A percentile compares a stretch with the other conserved stretches of the same genome.
These are phyloP conservation scores for Geotrupes spiniger DNA, from an alignment of 2,888 invertebrate species.

Conservation along the genomic window DNA sequence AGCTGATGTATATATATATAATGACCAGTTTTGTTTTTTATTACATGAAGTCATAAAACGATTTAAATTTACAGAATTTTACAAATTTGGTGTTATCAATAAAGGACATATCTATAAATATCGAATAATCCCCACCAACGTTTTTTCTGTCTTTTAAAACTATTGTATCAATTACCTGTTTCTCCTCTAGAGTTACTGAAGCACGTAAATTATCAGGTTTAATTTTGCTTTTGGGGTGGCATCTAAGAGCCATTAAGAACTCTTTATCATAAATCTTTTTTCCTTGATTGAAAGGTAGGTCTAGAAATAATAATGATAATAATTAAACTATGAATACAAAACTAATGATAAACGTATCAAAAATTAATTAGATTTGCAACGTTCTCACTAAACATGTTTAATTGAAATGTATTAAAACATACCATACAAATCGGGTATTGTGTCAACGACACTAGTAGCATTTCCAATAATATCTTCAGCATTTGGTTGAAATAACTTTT, in stretches of 20 bases:
- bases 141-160: slow-evolving; percentile 33
- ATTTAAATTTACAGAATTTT: too few species aligned
- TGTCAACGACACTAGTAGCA: slow-evolving; percentile 27
- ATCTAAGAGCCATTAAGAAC: slow-evolving; percentile 73
- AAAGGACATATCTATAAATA: slow-evolving; percentile 29
- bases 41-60: too few species aligned
- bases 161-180: too few species aligned
- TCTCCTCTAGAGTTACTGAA: slow-evolving; percentile 57
- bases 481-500: slow-evolving; percentile 46
- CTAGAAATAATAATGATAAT: slow-evolving; percentile 44
- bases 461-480: slow-evolving; percentile 41
- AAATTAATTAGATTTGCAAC: slow-evolving; percentile 22
- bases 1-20: too few species aligned
- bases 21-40: too few species aligned
- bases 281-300: slow-evolving; percentile 79
- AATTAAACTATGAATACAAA: neutral
- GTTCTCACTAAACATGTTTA: neutral
- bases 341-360: slow-evolving; percentile 7
- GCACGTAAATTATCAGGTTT: slow-evolving; percentile 71
- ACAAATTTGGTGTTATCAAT: too few species aligned
- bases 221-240: slow-evolving; percentile 68
- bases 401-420: slow-evolving; percentile 23
- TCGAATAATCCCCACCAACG: too few species aligned
- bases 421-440: slow-evolving; percentile 42
- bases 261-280: slow-evolving; percentile 80